Evolutionary conservation across 2,113 vertebrate genomes (phyloP).

Genomic region (Lophochroa leadbeateri): DNA sequence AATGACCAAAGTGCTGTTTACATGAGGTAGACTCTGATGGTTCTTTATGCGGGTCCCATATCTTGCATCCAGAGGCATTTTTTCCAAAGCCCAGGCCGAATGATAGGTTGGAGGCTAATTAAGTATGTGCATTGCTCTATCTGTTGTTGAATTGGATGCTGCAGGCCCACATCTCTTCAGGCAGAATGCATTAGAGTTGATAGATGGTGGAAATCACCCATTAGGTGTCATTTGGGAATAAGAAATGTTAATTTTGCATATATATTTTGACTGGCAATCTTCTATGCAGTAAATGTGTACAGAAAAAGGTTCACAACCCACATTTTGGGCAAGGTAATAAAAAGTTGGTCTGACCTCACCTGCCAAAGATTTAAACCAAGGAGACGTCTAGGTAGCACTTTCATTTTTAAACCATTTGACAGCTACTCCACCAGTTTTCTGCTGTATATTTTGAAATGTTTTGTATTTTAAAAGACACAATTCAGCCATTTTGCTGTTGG

Average conservation of each 20-base stretch:
- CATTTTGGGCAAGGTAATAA: neutral
- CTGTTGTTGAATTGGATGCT: neutral
- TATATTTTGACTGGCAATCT: neutral
- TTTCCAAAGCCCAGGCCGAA: neutral
- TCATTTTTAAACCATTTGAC: neutral
- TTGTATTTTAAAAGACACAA: neutral
- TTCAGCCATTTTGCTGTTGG: neutral
- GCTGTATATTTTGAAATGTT: neutral
- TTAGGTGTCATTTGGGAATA: neutral
- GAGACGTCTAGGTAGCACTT: neutral
- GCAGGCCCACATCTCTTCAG: neutral
- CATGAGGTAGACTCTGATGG: neutral
- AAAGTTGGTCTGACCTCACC: neutral
- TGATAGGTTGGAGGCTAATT: neutral
- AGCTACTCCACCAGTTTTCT: neutral
- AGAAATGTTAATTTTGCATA: neutral
- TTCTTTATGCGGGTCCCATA: neutral
- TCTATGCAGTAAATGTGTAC: neutral
- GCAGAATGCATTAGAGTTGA: neutral
- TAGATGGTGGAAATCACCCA: neutral
- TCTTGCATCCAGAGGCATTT: neutral
- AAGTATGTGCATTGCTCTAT: neutral
- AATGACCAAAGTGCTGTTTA: neutral
- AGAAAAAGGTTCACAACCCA: neutral
- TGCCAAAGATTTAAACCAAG: neutral